Evolutionary conservation across 92 coral and sea anemone species (phyloP).

Genomic region (Siderastrea radians): DNA sequence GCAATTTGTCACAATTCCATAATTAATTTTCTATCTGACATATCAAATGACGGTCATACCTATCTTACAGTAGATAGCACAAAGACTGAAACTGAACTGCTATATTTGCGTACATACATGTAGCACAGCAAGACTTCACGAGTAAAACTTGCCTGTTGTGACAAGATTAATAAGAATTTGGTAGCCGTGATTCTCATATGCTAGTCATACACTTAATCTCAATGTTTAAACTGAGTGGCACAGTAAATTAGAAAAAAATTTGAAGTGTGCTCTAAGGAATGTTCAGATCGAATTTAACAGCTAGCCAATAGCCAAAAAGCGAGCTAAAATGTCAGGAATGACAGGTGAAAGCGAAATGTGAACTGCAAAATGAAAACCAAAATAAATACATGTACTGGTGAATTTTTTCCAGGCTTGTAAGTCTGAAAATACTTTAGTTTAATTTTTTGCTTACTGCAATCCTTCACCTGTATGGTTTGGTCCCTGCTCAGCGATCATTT

Average conservation of each 20-base stretch:
- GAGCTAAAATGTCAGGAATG: neutral
- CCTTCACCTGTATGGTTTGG: neutral
- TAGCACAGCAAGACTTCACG: neutral
- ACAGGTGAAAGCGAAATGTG: constrained; percentile 1
- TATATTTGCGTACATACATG: neutral
- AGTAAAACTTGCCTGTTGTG: neutral
- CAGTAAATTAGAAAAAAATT: neutral
- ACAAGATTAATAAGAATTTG: neutral
- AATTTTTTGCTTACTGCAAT: neutral
- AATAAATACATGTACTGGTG: neutral
- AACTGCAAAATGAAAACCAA: neutral
- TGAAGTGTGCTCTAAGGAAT: neutral
- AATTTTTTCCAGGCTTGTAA: neutral
- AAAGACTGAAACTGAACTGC: neutral
- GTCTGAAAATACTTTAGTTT: neutral
- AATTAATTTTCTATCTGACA: too few relatives aligned
- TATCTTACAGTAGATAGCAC: neutral
- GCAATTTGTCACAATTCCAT: too few relatives aligned
- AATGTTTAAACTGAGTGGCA: neutral
- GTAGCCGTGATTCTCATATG: neutral
- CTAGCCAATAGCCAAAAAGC: neutral
- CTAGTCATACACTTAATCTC: neutral
- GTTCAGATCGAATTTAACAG: neutral
- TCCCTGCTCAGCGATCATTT: neutral
- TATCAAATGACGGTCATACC: too few relatives aligned